Evolutionary conservation across 2,113 vertebrate species (phyloP).

Genomic region (Peromyscus polionotus): DNA sequence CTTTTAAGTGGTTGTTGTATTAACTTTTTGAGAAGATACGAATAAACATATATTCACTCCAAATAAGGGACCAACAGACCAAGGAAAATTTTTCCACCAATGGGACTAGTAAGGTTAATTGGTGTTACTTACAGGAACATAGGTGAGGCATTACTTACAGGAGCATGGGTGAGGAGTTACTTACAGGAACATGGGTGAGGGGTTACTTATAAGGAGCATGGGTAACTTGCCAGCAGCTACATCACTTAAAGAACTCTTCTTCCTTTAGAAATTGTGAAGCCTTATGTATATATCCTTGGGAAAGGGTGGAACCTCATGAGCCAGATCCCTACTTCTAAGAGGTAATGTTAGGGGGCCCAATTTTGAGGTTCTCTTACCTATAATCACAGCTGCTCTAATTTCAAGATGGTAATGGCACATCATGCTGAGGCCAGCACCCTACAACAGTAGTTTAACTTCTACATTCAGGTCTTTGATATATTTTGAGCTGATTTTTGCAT

Average conservation of each 20-base stretch:
- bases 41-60: not conserved
- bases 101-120: not conserved
- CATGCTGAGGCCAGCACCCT: not conserved
- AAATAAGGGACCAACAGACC: not conserved
- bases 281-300: not conserved
- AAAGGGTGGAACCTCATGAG: not conserved
- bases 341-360: not conserved
- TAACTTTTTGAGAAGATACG: not conserved
- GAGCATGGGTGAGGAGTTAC: not conserved
- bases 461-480: not conserved
- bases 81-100: not conserved
- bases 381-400: not conserved
- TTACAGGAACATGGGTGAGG: not conserved
- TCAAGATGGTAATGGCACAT: not conserved
- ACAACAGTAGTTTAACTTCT: not conserved
- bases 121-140: not conserved
- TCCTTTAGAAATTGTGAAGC: not conserved
- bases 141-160: not conserved
- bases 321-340: not conserved
- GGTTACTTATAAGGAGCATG: not conserved
- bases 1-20: not conserved
- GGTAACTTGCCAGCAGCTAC: not conserved
- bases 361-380: not conserved
- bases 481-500: not conserved
- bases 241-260: not conserved